Evolutionary conservation across 2,888 invertebrate genomes (phyloP), one percentile per base, ranked within the genome.

Genomic region (Morinoia aosen): DNA sequence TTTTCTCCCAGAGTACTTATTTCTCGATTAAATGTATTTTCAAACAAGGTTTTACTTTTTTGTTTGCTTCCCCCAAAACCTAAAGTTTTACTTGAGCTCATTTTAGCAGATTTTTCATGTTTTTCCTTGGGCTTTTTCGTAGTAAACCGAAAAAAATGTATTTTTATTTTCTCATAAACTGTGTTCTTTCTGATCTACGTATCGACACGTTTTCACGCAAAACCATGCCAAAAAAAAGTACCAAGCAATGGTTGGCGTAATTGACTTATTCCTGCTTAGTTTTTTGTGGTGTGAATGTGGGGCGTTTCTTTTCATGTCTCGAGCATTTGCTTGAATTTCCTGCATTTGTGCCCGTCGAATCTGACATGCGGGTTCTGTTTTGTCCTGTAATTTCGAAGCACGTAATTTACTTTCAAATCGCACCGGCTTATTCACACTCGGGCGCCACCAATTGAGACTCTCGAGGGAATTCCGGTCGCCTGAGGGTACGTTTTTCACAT

Each of bases 341-440:
- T 76, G 76, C 76, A 76, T 76, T 76, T 76, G 76, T 76, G 76
- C 10, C 33, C 0, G 76, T 76, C 76, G 76, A 76, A 25, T 76
- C 76, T 76, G 76, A 76, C 48, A 90, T 90, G 90, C 90, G 90
- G 90, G 90, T 90, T 48, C 40, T 39, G 33, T 16, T 90, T 90
- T 90, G 48, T 90, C 39, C 90, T 90, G 40, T 90, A 93, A 93
- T 93, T 93, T 57, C 58, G 40, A 12, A 48, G 57, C 19, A 57
- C 57, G 33, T 93, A 93, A 93, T 93, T 93, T 48, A 57, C 93
- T 56, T 93, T 93, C 33, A 93, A 93, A 93, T 93, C 93, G 25
- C 93, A 39, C 56, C 33, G 57, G 25, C 57, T 93, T 93, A 93
- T 93, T 93, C 93, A 93, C 93, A 57, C 93, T 57, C 93, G 48